Evolutionary conservation across 2,888 invertebrate species (phyloP).

Genomic region (Acronicta alni): DNA sequence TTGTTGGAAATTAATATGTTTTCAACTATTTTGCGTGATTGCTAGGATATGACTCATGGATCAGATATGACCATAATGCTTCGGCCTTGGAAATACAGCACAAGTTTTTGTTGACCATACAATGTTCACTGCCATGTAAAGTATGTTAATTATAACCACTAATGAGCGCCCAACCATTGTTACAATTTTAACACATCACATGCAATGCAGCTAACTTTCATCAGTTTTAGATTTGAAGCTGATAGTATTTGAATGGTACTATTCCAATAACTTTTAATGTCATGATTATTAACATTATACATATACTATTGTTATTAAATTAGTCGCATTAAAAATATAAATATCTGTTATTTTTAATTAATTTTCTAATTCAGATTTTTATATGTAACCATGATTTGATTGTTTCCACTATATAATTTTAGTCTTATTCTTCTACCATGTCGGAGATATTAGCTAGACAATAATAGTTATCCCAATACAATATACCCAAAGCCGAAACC

Average conservation of each 20-base stretch:
- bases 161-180: constrained; percentile 68
- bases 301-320: neutral
- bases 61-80: constrained; percentile 56
- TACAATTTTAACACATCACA: constrained; percentile 63
- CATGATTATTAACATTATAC: constrained; percentile 13
- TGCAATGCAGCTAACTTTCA: constrained; percentile 52
- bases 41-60: constrained; percentile 60
- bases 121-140: constrained; percentile 71
- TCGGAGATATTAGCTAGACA: too few relatives aligned
- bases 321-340: too few relatives aligned
- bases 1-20: constrained; percentile 31
- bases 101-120: constrained; percentile 64
- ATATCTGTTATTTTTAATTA: too few relatives aligned
- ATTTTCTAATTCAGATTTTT: too few relatives aligned
- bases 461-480: too few relatives aligned
- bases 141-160: constrained; percentile 77
- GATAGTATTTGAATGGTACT: constrained; percentile 29
- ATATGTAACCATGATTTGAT: too few relatives aligned
- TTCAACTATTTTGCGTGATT: constrained; percentile 44
- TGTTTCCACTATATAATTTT: too few relatives aligned
- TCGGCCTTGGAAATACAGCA: constrained; percentile 67
- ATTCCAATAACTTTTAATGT: constrained; percentile 16
- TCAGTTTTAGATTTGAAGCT: constrained; percentile 34
- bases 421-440: too few relatives aligned
- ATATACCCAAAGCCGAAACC: too few relatives aligned